Conservation (phyloP, 2,113 vertebrate species). For the Arvicanthis niloticus region DNA sequence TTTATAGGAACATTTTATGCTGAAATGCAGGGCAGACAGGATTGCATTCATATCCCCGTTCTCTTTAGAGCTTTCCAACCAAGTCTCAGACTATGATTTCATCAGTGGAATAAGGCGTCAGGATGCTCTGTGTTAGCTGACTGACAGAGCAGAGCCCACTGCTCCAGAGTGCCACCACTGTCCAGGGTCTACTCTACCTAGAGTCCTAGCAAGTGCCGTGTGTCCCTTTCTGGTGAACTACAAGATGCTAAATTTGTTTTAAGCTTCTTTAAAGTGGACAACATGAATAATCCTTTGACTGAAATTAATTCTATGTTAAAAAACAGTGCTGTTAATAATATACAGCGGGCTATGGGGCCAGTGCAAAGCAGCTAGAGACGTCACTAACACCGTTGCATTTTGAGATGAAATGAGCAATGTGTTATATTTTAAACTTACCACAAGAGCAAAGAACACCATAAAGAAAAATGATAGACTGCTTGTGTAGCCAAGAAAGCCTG, state of each 20-base stretch:
- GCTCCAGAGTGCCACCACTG: background rate
- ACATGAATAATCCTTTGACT: constrained; percentile 23
- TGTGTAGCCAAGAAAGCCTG: constrained; percentile 98
- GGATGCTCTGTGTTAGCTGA: background rate
- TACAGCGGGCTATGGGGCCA: constrained; percentile 37
- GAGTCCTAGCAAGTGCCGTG: background rate
- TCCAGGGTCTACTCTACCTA: background rate
- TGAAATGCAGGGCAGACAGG: background rate
- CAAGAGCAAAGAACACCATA: constrained; percentile 95
- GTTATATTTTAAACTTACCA: constrained; percentile 93
- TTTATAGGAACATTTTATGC: background rate
- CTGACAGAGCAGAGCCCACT: background rate
- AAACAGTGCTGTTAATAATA: constrained; percentile 60
- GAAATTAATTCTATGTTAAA: background rate
- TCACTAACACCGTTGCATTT: constrained; percentile 80
- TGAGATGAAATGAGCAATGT: constrained; percentile 78
- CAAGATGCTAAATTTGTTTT: background rate
- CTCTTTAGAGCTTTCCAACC: background rate
- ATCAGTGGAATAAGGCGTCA: constrained; percentile 7
- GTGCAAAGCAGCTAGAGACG: constrained; percentile 70
- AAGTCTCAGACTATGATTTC: constrained; percentile 39
- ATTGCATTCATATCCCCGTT: background rate
- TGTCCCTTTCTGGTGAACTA: background rate
- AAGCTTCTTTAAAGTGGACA: constrained; percentile 48
- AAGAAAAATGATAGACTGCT: constrained; percentile 97